A percentile compares a stretch with the other conserved stretches of the same genome.
phyloP scores from a whole-genome alignment of 2,888 invertebrate genomes.

The Microctonus brassicae region DNA sequence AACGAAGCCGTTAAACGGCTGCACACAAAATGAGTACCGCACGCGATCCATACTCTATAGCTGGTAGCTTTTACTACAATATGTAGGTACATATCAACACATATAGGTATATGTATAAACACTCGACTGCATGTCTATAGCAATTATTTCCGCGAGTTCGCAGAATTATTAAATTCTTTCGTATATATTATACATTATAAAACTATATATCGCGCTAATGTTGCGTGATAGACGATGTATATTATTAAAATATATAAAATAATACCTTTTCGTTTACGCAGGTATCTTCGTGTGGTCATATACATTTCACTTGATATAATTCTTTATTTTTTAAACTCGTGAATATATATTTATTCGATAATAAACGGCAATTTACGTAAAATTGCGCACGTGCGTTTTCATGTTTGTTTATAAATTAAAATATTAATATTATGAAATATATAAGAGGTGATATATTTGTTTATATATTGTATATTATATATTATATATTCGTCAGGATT shows the following conservation, averaged over 20 bases:
- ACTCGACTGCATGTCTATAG: not conserved
- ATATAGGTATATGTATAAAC: not conserved
- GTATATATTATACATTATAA: too few relatives aligned
- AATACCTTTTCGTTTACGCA: not conserved
- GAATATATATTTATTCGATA: not conserved
- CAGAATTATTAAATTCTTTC: slow-evolving; percentile 1
- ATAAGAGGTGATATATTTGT: too few relatives aligned
- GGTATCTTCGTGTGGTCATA: not conserved
- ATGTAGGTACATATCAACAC: too few relatives aligned
- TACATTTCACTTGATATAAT: not conserved
- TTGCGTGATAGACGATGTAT: not conserved
- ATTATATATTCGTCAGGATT: too few relatives aligned
- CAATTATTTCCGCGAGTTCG: slow-evolving; percentile 3
- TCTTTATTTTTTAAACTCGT: not conserved
- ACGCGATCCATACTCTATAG: slow-evolving; percentile 37
- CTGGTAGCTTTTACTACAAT: slow-evolving; percentile 2
- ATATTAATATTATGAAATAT: too few relatives aligned
- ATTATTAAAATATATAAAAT: not conserved
- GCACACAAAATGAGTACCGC: slow-evolving; percentile 46
- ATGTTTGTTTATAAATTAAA: too few relatives aligned
- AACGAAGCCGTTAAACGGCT: slow-evolving; percentile 52
- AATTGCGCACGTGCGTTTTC: not conserved
- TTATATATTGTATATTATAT: too few relatives aligned
- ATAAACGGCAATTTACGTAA: not conserved
- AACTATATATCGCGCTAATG: not conserved